A percentile compares a stretch with the other conserved stretches of the same genome.
These are phyloP conservation scores for Lycorma delicatula DNA, from an alignment of 1,140 invertebrate genomes.

Conservation along the genomic window DNA sequence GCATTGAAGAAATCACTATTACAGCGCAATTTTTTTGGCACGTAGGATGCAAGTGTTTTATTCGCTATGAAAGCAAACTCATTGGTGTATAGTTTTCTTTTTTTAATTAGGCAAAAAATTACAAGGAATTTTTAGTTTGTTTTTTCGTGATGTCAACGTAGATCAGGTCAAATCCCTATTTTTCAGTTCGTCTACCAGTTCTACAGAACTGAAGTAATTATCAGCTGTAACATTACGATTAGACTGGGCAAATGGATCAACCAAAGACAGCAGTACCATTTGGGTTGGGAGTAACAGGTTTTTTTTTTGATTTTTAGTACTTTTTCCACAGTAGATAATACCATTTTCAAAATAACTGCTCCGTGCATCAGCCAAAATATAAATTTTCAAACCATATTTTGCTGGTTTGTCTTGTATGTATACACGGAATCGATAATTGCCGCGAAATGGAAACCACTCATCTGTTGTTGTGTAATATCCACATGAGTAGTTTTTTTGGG, in stretches of 20 bases:
- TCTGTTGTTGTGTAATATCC: too few species aligned
- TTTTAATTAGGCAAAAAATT: constrained; percentile 21
- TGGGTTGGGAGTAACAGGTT: constrained; percentile 25
- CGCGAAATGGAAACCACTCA: too few species aligned
- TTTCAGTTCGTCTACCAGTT: constrained; percentile 32
- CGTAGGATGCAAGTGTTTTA: constrained; percentile 24
- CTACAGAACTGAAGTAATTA: constrained; percentile 38
- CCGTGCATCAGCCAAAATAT: too few species aligned
- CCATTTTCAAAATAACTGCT: too few species aligned
- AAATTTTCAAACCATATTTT: constrained; percentile 35
- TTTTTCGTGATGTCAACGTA: constrained; percentile 39
- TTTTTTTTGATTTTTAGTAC: constrained; percentile 22
- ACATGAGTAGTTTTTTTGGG: too few species aligned
- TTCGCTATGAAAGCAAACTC: constrained; percentile 19
- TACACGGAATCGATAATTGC: constrained; percentile 35
- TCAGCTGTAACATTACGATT: constrained; percentile 34
- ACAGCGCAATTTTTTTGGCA: constrained; percentile 32
- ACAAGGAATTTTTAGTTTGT: constrained; percentile 37
- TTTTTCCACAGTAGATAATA: too few species aligned
- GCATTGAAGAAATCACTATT: constrained; percentile 32
- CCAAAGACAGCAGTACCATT: constrained; percentile 29
- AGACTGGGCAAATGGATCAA: constrained; percentile 27
- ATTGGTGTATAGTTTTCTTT: neutral
- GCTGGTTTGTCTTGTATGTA: constrained; percentile 41
- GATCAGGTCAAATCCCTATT: constrained; percentile 29